Conservation (phyloP, 1,140 invertebrate genomes). For the Thaumetopoea pityocampa region DNA sequence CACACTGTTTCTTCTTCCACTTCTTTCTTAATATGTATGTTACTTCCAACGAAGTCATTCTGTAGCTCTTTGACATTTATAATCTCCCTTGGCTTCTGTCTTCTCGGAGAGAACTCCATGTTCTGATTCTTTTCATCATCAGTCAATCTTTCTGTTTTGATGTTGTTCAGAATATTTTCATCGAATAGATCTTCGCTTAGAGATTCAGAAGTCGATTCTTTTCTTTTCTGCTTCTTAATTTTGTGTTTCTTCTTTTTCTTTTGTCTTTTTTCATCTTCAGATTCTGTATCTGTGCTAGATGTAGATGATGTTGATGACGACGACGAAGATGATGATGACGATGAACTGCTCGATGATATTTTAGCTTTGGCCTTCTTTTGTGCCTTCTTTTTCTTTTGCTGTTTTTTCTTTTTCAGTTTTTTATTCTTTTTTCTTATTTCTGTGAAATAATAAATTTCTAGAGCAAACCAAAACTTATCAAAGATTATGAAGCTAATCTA, state of each 20-base stretch:
- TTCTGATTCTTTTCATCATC: conserved; percentile 52
- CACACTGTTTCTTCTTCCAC: conserved; percentile 19
- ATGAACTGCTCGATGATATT: conserved; percentile 34
- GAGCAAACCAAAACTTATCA: too few species aligned
- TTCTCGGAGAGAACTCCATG: conserved; percentile 46
- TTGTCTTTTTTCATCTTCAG: conserved; percentile 33
- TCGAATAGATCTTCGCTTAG: conserved; percentile 60
- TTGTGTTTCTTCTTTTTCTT: conserved; percentile 35
- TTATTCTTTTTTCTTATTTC: conserved; percentile 46
- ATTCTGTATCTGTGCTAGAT: conserved; percentile 33
- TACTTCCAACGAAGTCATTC: conserved; percentile 54
- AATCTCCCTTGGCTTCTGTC: conserved; percentile 52
- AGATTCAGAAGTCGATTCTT: conserved; percentile 34
- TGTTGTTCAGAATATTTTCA: conserved; percentile 63
- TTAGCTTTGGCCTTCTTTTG: conserved; percentile 47
- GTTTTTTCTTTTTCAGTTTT: conserved; percentile 49
- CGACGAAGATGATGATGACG: conserved; percentile 29
- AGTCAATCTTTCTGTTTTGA: conserved; percentile 55
- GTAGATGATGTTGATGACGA: conserved; percentile 20
- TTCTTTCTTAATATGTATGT: conserved; percentile 54
- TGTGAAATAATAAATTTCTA: conserved; percentile 20
- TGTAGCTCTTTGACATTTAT: conserved; percentile 65
- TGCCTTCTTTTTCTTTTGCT: conserved; percentile 40
- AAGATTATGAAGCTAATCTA: too few species aligned
- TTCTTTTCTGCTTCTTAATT: conserved; percentile 33